phyloP scores from a whole-genome alignment of 2,113 vertebrate species.

The Burhinus oedicnemus region DNA sequence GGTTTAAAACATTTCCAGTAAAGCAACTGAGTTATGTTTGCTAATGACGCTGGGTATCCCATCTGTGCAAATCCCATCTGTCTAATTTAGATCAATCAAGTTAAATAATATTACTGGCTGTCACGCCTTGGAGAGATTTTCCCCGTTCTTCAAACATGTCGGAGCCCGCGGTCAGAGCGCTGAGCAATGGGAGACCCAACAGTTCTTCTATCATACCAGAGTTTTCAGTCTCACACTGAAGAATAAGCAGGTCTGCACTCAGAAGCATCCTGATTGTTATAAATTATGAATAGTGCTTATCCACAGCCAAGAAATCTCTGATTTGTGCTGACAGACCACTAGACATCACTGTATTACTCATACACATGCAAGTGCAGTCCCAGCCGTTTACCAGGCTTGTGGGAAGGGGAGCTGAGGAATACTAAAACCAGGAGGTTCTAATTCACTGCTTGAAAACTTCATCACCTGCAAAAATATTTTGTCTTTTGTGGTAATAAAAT shows the following conservation, averaged over 20 bases:
- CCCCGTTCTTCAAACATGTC: neutral
- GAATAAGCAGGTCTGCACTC: neutral
- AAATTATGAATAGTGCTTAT: neutral
- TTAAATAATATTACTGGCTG: neutral
- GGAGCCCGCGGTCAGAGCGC: rapidly evolving
- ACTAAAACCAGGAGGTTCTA: neutral
- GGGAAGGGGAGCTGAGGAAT: neutral
- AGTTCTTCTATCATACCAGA: neutral
- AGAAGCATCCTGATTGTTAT: neutral
- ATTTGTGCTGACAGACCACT: neutral
- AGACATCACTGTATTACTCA: neutral
- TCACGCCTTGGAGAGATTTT: neutral
- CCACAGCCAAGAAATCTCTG: neutral
- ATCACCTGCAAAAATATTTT: neutral
- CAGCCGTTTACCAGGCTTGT: neutral
- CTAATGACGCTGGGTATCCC: neutral
- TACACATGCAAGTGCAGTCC: neutral
- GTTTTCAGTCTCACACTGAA: neutral
- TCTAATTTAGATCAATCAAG: neutral
- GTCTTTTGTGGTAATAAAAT: neutral
- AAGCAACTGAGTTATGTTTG: neutral
- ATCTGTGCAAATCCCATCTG: constrained; percentile 22
- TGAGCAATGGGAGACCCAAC: neutral
- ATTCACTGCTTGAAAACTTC: neutral
- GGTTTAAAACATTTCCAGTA: neutral